Percentiles rank a stretch among this genome's conserved stretches.
These are phyloP conservation scores for Catocala nupta DNA, from an alignment of 2,888 invertebrate species.

Conservation along the genomic window DNA sequence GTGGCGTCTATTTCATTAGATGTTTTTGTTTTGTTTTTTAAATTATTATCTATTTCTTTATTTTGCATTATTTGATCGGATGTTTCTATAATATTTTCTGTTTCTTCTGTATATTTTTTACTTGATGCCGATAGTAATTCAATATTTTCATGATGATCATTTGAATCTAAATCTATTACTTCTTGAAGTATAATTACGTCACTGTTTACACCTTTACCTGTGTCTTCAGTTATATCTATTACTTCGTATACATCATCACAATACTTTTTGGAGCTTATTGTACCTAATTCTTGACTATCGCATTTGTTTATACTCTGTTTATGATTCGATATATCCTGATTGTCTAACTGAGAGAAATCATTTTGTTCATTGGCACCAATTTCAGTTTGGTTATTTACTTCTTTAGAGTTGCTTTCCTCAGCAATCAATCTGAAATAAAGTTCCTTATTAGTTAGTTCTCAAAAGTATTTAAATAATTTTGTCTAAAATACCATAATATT, in stretches of 20 bases:
- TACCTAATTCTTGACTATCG: too few species aligned
- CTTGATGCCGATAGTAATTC: background rate
- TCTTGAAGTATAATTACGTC: slow-evolving; percentile 13
- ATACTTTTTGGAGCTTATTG: background rate
- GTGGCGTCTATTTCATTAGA: background rate
- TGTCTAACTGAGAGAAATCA: too few species aligned
- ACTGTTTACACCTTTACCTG: slow-evolving; percentile 8
- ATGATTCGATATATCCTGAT: too few species aligned
- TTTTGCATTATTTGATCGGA: background rate
- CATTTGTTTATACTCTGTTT: too few species aligned
- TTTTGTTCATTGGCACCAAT: too few species aligned
- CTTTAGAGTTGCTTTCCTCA: too few species aligned
- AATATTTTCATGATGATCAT: background rate
- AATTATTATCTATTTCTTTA: background rate
- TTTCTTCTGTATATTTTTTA: background rate
- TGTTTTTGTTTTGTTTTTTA: background rate
- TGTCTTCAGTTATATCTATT: slow-evolving; percentile 20
- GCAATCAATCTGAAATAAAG: too few species aligned
- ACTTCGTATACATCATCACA: slow-evolving; percentile 23
- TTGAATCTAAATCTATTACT: background rate
- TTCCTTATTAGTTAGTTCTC: too few species aligned
- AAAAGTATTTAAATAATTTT: too few species aligned
- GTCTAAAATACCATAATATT: too few species aligned
- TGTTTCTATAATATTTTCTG: background rate
- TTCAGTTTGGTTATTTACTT: too few species aligned